These are phyloP conservation scores for Halcyon chelicuti DNA, from an alignment of 2,797 vertebrate species.

Conservation along the genomic window DNA sequence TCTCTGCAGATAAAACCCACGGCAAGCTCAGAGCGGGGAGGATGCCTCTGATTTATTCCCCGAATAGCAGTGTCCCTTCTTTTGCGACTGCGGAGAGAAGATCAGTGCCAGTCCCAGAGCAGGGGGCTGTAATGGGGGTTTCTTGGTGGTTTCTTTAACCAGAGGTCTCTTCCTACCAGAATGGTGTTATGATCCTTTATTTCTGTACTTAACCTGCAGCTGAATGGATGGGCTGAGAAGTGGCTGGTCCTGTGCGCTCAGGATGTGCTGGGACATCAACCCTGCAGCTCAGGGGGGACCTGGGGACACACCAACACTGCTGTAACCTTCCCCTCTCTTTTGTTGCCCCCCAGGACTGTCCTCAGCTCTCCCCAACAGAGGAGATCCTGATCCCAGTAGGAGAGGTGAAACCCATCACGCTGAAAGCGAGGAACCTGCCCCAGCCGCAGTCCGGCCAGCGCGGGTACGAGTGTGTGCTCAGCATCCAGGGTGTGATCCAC, in stretches of 20 bases:
- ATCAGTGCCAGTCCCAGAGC: background rate
- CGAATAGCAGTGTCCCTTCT: background rate
- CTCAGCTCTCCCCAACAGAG: slow-evolving; percentile 93
- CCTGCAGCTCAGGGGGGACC: rapidly evolving
- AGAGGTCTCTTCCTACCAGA: background rate
- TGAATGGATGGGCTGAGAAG: background rate
- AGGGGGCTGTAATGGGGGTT: background rate
- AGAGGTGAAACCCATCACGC: slow-evolving; percentile 95
- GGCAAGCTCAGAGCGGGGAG: background rate
- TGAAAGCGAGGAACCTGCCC: slow-evolving; percentile 94
- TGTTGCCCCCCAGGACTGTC: slow-evolving; percentile 87
- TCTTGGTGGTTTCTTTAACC: background rate
- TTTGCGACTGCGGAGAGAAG: background rate
- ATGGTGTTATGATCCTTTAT: background rate
- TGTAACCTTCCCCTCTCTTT: background rate
- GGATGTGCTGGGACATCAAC: background rate
- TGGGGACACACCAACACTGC: rapidly evolving
- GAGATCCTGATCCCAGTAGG: slow-evolving; percentile 96
- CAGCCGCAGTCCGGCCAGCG: slow-evolving; percentile 98
- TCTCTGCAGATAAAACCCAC: background rate
- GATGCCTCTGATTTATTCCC: background rate
- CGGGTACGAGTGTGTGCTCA: slow-evolving; percentile 95
- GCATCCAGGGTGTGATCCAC: slow-evolving; percentile 91
- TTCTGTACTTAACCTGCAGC: background rate
- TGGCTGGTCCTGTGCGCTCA: background rate